These are phyloP conservation scores for Trichogramma dendrolimi DNA, from an alignment of 2,888 invertebrate species.

Conservation along the genomic window DNA sequence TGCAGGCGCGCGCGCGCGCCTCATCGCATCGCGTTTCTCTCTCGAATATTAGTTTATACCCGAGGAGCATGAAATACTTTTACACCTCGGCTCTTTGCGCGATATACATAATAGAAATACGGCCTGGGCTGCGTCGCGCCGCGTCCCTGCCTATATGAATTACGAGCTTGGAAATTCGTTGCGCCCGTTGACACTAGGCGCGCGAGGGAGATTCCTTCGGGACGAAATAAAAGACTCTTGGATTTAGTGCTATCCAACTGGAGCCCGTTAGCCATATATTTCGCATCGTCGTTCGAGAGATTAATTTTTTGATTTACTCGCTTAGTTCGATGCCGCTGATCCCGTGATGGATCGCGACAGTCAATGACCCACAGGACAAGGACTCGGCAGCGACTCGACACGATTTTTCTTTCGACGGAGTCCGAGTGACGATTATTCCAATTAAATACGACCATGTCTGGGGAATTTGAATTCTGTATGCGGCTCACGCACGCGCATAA, in stretches of 20 bases:
- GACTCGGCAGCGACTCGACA: too few species aligned
- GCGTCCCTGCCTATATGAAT: neutral
- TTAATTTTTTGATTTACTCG: neutral
- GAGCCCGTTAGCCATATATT: neutral
- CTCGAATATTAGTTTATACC: constrained; percentile 33
- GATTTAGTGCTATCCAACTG: neutral
- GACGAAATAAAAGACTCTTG: neutral
- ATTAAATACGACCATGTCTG: too few species aligned
- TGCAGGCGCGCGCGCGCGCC: constrained; percentile 39
- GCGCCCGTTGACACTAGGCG: constrained; percentile 1
- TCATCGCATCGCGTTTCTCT: constrained; percentile 32
- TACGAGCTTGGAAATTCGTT: neutral
- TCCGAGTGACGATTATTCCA: too few species aligned
- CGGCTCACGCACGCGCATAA: neutral
- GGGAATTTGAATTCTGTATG: neutral
- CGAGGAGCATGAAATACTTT: constrained; percentile 42
- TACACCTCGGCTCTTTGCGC: constrained; percentile 31
- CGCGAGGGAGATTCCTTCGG: neutral
- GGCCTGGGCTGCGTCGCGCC: neutral
- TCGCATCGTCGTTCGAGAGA: neutral
- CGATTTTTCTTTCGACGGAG: too few species aligned
- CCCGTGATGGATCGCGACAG: too few species aligned
- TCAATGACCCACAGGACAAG: too few species aligned
- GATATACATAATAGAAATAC: too few species aligned
- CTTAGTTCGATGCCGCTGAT: too few species aligned